Conservation (phyloP, 2,888 invertebrate species). For the Spodoptera picta region DNA sequence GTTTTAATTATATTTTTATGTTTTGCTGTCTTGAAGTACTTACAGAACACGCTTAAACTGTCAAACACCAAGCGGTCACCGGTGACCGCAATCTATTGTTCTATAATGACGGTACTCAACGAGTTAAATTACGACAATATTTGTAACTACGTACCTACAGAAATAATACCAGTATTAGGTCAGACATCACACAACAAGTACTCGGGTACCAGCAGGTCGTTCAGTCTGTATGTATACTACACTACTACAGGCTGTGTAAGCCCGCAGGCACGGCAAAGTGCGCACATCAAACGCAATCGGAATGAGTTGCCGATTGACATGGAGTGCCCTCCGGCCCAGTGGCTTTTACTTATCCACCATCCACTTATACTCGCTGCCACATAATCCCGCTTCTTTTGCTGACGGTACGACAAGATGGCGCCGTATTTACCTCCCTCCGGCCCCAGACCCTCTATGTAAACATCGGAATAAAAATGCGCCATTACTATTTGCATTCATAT, state of each 20-base stretch:
- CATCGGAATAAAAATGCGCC: conserved; percentile 88
- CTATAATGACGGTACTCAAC: too few relatives aligned
- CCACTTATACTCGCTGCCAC: conserved; percentile 59
- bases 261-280: conserved; percentile 23
- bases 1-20: too few relatives aligned
- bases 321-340: conserved; percentile 57
- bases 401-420: conserved; percentile 86
- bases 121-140: too few relatives aligned
- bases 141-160: too few relatives aligned
- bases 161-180: too few relatives aligned
- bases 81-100: too few relatives aligned
- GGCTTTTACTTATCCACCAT: conserved; percentile 68
- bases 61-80: too few relatives aligned
- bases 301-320: conserved; percentile 42
- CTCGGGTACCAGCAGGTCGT: too few relatives aligned
- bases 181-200: too few relatives aligned
- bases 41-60: too few relatives aligned
- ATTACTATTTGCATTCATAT: conserved; percentile 89
- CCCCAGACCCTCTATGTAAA: conserved; percentile 84
- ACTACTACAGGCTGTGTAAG: neutral
- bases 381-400: conserved; percentile 69
- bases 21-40: too few relatives aligned
- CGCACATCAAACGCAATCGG: conserved; percentile 37
- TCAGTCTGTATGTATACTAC: too few relatives aligned
- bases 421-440: conserved; percentile 69